Evolutionary conservation across 2,888 invertebrate species (phyloP).

Genomic region (Camponotus fellah): DNA sequence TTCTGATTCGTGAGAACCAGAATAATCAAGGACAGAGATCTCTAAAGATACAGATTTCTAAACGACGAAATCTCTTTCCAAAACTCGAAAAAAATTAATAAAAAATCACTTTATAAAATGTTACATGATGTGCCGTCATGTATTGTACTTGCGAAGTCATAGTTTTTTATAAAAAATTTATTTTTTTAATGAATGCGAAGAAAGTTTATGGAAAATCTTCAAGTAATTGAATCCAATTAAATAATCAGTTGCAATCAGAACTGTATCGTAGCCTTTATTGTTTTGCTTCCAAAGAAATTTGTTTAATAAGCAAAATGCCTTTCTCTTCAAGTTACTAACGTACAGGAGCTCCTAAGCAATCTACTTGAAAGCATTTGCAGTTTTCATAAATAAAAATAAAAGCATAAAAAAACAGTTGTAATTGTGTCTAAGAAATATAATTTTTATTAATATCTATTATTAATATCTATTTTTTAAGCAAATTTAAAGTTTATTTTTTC

Average conservation of each 20-base stretch:
- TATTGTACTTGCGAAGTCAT: not conserved
- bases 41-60: not conserved
- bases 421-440: not conserved
- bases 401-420: not conserved
- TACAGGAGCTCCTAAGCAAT: not conserved
- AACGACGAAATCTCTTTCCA: not conserved
- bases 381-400: constrained; percentile 2
- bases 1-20: not conserved
- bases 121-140: not conserved
- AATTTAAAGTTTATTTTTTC: not conserved
- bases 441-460: not conserved
- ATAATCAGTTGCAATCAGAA: not conserved
- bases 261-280: not conserved
- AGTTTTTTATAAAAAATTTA: not conserved
- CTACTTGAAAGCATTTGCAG: not conserved
- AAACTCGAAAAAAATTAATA: not conserved
- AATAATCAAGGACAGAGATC: constrained; percentile 7
- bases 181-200: not conserved
- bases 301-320: constrained; percentile 13
- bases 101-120: not conserved
- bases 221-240: constrained; percentile 7
- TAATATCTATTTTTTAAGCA: not conserved
- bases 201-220: not conserved
- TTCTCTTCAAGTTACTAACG: constrained; percentile 15
- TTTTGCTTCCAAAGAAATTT: constrained; percentile 28